phyloP scores from a whole-genome alignment of 2,113 vertebrate species.

The Myocastor coypus region DNA sequence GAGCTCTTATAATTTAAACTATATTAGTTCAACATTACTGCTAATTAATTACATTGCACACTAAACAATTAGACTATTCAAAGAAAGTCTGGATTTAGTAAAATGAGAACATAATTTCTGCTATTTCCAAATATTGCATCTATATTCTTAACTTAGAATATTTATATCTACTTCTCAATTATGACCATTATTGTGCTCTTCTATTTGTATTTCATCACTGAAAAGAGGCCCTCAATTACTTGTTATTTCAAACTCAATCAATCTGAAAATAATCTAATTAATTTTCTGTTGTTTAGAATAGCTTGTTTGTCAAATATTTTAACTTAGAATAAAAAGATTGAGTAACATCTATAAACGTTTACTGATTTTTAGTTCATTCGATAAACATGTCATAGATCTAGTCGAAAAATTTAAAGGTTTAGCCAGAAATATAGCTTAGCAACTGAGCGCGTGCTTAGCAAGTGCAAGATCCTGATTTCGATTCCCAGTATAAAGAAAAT shows the following conservation, averaged over 20 bases:
- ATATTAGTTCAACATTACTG: not conserved
- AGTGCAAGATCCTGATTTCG: too few species aligned
- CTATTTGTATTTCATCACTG: constrained; percentile 59
- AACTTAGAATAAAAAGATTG: constrained; percentile 25
- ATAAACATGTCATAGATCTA: not conserved
- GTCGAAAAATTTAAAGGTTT: constrained; percentile 43
- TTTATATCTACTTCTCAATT: constrained; percentile 56
- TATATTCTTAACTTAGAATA: constrained; percentile 58
- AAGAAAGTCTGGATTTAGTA: constrained; percentile 48
- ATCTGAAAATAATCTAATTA: constrained; percentile 56
- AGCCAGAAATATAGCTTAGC: too few species aligned
- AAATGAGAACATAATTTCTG: constrained; percentile 8
- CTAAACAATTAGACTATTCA: not conserved
- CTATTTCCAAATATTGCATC: constrained; percentile 57
- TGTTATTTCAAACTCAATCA: constrained; percentile 72
- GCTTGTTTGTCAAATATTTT: constrained; percentile 37
- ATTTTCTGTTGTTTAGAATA: constrained; percentile 62
- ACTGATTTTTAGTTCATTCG: constrained; percentile 58
- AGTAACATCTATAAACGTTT: constrained; percentile 32
- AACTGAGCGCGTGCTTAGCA: too few species aligned
- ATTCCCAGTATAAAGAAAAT: too few species aligned
- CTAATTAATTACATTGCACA: constrained; percentile 54
- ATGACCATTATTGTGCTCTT: constrained; percentile 57
- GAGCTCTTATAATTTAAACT: constrained; percentile 53
- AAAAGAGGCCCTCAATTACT: constrained; percentile 57